These are phyloP conservation scores for Odontothrips loti DNA, from an alignment of 2,888 invertebrate genomes.

Conservation along the genomic window DNA sequence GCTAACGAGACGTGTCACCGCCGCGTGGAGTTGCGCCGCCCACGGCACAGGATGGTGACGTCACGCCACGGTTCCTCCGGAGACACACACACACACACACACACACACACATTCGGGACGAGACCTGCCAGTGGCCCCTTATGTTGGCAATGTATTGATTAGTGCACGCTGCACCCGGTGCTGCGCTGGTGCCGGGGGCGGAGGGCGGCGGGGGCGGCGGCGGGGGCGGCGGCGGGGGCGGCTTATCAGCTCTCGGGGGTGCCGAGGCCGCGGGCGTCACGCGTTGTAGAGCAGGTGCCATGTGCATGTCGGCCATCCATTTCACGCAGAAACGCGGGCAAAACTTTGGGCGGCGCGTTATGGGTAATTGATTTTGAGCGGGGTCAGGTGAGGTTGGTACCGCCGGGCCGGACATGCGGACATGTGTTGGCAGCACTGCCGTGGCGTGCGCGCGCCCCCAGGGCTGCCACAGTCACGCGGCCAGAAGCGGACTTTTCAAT, in stretches of 20 bases:
- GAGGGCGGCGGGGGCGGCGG: not conserved
- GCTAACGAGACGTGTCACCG: slow-evolving; percentile 8
- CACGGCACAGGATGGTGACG: not conserved
- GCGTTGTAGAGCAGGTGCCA: not conserved
- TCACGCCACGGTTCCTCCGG: no score
- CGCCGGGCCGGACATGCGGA: not conserved
- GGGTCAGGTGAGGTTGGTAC: not conserved
- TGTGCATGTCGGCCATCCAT: slow-evolving; percentile 2
- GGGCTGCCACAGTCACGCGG: not conserved
- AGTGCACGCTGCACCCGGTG: not conserved
- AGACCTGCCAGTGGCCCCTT: not conserved
- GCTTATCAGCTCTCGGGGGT: not conserved
- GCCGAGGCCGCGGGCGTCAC: no score
- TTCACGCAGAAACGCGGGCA: not conserved
- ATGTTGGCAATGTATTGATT: no score
- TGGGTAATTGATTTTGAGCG: not conserved
- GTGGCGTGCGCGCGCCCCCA: not conserved
- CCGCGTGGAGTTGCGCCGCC: not conserved
- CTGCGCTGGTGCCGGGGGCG: not conserved
- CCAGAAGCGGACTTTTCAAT: not conserved
- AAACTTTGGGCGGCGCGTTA: not conserved
- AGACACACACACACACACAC: no score
- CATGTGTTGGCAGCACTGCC: not conserved
- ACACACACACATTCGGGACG: no score
- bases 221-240: not conserved